Evolutionary conservation across 2,797 vertebrate species (phyloP).

Genomic region (Aythya fuligula): DNA sequence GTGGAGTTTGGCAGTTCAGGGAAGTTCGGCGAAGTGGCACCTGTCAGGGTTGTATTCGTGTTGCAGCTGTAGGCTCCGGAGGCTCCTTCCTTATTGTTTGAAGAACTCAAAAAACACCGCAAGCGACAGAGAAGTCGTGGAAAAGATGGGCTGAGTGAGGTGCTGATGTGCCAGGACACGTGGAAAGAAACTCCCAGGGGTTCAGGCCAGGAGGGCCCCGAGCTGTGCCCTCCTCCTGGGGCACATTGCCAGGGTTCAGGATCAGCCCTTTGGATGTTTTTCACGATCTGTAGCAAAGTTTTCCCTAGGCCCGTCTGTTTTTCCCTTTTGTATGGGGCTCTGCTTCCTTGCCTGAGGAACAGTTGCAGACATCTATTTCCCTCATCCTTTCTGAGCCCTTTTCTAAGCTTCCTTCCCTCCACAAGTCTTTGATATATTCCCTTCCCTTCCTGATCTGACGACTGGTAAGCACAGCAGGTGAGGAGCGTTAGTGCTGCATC

Average conservation of each 20-base stretch:
- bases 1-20: background rate
- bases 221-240: background rate
- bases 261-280: constrained; percentile 33
- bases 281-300: constrained; percentile 8
- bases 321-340: constrained; percentile 38
- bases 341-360: constrained; percentile 62
- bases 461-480: constrained; percentile 70
- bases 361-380: constrained; percentile 55
- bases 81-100: background rate
- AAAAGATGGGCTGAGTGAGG: background rate
- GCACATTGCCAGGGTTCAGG: fast-evolving
- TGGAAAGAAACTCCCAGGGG: background rate
- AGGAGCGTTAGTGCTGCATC: constrained; percentile 65
- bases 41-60: background rate
- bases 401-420: constrained; percentile 59
- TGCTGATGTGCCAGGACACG: background rate
- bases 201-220: background rate
- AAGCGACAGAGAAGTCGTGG: background rate
- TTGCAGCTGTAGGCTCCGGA: background rate
- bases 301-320: constrained; percentile 32
- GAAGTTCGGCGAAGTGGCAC: background rate
- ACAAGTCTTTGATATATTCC: constrained; percentile 71
- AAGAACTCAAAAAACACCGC: background rate
- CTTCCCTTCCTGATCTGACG: constrained; percentile 70
- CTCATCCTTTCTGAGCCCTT: constrained; percentile 63